Base-by-base conservation (phyloP, 2,797 vertebrate genomes). In the Myotis vivesi region DNA sequence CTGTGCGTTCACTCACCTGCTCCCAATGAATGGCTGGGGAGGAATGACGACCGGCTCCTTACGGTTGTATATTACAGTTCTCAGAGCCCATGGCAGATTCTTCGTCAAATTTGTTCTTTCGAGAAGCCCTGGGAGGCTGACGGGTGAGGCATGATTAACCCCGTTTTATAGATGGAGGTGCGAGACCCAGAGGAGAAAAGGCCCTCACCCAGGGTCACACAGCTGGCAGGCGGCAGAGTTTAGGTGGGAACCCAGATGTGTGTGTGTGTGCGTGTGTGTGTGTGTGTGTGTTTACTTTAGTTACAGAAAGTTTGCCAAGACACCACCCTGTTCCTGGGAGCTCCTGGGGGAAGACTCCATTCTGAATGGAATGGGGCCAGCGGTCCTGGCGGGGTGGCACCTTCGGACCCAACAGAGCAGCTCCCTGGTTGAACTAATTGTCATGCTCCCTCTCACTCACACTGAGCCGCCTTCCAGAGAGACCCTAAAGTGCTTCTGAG, bases 401-500 rank as follows among this genome's bases (percentile, higher is more conserved):
- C 80, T 15, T 10, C 0, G 0, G 13, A 1, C 33, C 30, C 16
- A 0, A 6, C 0, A 12, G 53, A 55, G 66, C 12, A 19, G 49
- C 19, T 85, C 44, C 80, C 91, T 1, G 25, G 28, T 1, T n/a
- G 72, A 80, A 20, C 85, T 92, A 57, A 69, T 87, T 66, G 62
- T 53, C 86, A n/a, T 3, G 93, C 33, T n/a, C 57, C 23, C 33
- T 69, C 66, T 23, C 79, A 23, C 71, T 41, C 83, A 10, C 71
- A 6, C 28, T 0, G 0, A 86, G 92, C 76, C 44, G 72, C 83
- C 95, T 96, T 91, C 94, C 86, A 79, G 90, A 91, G 92, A 95
- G 95, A 95, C 96, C 90, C 96, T 87, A 87, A 94, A 96, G 96
- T 89, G 96, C 94, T 66, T 96, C 93, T 77, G 92, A 92, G 93